A percentile compares a stretch with the other conserved stretches of the same genome.
phyloP scores from a whole-genome alignment of 2,797 vertebrate species.

The Yasuhikotakia modesta region DNA sequence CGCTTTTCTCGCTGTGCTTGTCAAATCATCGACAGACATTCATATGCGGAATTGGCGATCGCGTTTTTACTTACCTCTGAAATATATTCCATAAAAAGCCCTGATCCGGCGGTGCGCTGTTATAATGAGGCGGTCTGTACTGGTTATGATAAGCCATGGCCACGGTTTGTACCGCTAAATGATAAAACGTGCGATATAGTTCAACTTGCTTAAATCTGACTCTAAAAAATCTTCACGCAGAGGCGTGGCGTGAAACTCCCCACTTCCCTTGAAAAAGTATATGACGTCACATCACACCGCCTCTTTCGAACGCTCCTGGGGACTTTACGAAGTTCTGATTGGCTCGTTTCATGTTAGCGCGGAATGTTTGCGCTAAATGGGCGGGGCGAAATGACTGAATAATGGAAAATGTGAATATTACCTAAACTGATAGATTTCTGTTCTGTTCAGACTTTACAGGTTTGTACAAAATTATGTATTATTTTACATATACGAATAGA shows the following conservation, averaged over 20 bases:
- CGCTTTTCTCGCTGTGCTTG: slow-evolving; percentile 30
- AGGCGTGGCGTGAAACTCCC: slow-evolving; percentile 72
- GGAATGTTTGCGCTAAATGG: slow-evolving; percentile 59
- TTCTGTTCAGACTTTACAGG: neutral
- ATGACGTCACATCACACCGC: slow-evolving; percentile 61
- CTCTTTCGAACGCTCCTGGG: slow-evolving; percentile 19
- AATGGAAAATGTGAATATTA: slow-evolving; percentile 38
- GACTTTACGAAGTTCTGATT: slow-evolving; percentile 43
- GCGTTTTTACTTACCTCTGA: slow-evolving; percentile 75
- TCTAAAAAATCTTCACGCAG: slow-evolving; percentile 64
- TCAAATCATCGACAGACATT: slow-evolving; percentile 34
- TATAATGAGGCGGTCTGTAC: slow-evolving; percentile 71
- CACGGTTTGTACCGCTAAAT: slow-evolving; percentile 7
- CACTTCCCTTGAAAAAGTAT: slow-evolving; percentile 52
- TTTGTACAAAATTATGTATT: neutral
- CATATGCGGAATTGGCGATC: slow-evolving; percentile 46
- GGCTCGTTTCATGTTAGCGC: slow-evolving; percentile 41
- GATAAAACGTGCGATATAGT: slow-evolving; percentile 23
- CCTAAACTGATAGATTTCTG: neutral
- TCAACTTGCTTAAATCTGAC: slow-evolving; percentile 59
- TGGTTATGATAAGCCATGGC: slow-evolving; percentile 81
- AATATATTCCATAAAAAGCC: slow-evolving; percentile 84
- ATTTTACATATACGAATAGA: too few relatives aligned
- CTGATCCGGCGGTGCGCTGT: slow-evolving; percentile 75
- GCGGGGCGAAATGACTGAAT: slow-evolving; percentile 37